Base-by-base conservation (phyloP, 1,140 invertebrate genomes). In the Drosophila ficusphila region DNA sequence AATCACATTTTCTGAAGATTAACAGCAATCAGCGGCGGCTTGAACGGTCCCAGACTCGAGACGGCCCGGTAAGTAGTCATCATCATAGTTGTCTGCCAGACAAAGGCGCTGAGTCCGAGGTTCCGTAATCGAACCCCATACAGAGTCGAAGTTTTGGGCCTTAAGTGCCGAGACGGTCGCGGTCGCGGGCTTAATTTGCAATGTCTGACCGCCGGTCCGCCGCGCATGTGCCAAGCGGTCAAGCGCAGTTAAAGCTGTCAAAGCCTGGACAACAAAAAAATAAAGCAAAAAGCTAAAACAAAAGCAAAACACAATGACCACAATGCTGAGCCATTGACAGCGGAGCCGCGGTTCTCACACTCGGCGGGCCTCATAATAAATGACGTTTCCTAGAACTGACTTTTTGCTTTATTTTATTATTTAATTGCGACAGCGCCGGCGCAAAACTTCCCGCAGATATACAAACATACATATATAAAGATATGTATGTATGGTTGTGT, bases 151-250 rank as follows among this genome's bases (percentile, higher is more conserved):
- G 53, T 56, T 61, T 65, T 60, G 16, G 6, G 12, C 3, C 12
- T 78, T 83, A 79, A 79, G 75, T 82, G 79, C 51, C 58, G 64
- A 77, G 54, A 53, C 70, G 74, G 61, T 85, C 65, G 81, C 81
- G 71, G 71, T 85, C 70, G 67, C 67, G 68, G 52, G 77, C 73
- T 85, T 81, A 85, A 85, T 85, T 88, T 85, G 81, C 76, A 56
- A 71, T 75, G 81, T 79, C 79, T 83, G 76, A 27, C 62, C 44
- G 42, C 18, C 72, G 44, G 44, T 62, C 48, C 76, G 81, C 48
- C 76, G 81, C 81, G 82, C 81, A 86, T 86, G 81, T 86, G 81
- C 82, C 81, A 74, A 86, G 70, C 82, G 81, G 81, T 86, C 81
- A 86, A 86, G 73, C 79, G 79, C 79, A 85, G 75, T 83, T 83